Evolutionary conservation across 2,797 vertebrate species (phyloP).

Genomic region (Urocyon cinereoargenteus): DNA sequence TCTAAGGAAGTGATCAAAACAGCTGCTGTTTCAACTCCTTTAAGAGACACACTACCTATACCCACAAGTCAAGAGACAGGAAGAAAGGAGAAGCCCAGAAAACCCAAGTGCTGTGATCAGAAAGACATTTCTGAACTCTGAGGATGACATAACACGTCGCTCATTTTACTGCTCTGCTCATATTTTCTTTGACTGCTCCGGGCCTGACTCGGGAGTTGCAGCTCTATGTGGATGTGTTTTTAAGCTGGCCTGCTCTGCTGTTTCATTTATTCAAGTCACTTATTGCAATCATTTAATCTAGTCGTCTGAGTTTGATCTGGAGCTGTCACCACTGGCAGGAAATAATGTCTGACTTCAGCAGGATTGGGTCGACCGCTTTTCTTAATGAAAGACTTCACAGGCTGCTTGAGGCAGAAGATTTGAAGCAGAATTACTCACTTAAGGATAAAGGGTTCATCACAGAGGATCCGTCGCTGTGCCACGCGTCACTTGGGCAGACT

Average conservation of each 20-base stretch:
- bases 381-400: not conserved
- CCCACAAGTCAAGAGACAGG: not conserved
- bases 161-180: not conserved
- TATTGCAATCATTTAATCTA: constrained; percentile 52
- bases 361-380: not conserved
- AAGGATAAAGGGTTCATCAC: not conserved
- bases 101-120: accelerated
- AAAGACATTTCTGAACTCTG: not conserved
- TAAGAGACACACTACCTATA: not conserved
- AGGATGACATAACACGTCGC: accelerated
- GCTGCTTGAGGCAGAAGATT: not conserved
- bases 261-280: constrained; percentile 45
- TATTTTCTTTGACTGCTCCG: not conserved
- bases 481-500: accelerated
- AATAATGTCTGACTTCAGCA: not conserved
- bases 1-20: not conserved
- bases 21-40: not conserved
- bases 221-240: accelerated
- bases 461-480: not conserved
- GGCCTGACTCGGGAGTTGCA: not conserved
- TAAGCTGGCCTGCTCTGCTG: not conserved
- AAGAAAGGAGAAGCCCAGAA: not conserved
- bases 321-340: constrained; percentile 12
- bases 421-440: not conserved
- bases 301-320: not conserved